These are phyloP conservation scores for Ichneumoninae sp. DNA, from an alignment of 2,888 invertebrate genomes.

Conservation along the genomic window DNA sequence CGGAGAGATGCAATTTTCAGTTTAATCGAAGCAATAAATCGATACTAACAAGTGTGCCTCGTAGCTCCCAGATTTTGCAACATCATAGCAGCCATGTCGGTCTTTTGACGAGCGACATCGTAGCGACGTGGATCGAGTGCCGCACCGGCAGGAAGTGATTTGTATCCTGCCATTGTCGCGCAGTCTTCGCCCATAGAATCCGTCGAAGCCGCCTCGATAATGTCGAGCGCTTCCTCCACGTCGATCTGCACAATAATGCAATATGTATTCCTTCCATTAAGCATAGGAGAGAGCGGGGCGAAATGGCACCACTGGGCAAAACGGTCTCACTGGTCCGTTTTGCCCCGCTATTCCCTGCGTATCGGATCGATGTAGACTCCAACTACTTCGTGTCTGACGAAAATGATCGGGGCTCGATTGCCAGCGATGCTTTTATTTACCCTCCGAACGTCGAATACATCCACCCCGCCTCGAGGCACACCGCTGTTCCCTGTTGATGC, in stretches of 20 bases:
- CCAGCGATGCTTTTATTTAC: conserved; percentile 62
- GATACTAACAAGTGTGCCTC: conserved; percentile 84
- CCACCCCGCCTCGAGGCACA: conserved; percentile 56
- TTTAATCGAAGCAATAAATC: not conserved
- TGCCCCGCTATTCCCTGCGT: not conserved
- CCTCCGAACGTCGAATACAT: conserved; percentile 69
- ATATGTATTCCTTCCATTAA: not conserved
- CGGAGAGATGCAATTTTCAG: not conserved
- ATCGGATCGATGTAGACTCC: not conserved
- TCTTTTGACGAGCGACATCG: conserved; percentile 91
- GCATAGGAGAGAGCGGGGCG: not conserved
- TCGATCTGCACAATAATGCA: conserved; percentile 83
- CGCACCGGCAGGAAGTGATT: conserved; percentile 88
- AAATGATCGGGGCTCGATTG: not conserved
- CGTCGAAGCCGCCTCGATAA: conserved; percentile 87
- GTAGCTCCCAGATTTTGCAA: conserved; percentile 90
- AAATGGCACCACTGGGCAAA: not conserved
- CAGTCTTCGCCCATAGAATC: conserved; percentile 77
- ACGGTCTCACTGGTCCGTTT: not conserved
- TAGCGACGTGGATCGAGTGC: conserved; percentile 90
- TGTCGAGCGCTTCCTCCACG: conserved; percentile 89
- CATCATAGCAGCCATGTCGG: conserved; percentile 91
- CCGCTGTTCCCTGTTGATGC: conserved; percentile 51
- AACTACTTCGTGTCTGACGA: not conserved
- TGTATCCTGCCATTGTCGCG: conserved; percentile 75